phyloP scores from a whole-genome alignment of 2,797 vertebrate species.

The Anniella stebbinsi region DNA sequence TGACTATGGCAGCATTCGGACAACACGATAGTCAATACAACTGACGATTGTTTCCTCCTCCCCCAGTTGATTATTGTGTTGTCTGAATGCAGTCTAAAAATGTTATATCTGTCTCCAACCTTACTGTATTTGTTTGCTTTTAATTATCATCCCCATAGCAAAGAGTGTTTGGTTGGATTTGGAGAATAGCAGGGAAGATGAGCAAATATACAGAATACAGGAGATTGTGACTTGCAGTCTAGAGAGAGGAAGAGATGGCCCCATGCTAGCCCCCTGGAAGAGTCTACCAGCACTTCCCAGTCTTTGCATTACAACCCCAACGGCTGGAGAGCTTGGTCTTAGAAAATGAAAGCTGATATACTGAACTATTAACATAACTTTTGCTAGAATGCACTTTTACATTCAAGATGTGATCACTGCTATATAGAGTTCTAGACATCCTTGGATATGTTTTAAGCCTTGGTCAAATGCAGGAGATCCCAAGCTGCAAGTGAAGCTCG shows the following conservation, averaged over 20 bases:
- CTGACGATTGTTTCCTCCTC: too few species aligned
- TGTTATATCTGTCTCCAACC: not conserved
- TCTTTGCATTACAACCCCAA: not conserved
- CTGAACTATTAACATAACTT: not conserved
- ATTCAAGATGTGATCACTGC: not conserved
- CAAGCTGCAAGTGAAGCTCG: not conserved
- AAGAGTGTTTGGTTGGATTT: not conserved
- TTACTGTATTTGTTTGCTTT: not conserved
- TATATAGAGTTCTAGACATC: not conserved
- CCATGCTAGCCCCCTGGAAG: not conserved
- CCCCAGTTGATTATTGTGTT: too few species aligned
- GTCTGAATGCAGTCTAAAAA: not conserved
- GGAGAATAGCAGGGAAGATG: not conserved
- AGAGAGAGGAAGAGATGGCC: slow-evolving; percentile 31
- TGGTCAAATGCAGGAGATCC: not conserved
- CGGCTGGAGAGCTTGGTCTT: slow-evolving; percentile 25
- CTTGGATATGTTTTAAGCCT: not conserved
- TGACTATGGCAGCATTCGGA: too few species aligned
- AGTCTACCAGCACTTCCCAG: too few species aligned
- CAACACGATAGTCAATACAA: too few species aligned
- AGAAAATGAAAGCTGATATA: slow-evolving; percentile 12
- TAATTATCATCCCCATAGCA: not conserved
- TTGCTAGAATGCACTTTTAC: not conserved
- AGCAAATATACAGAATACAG: not conserved
- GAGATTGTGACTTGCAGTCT: not conserved